These are phyloP conservation scores for Drosophila villosipedis DNA, from an alignment of 2,888 invertebrate genomes.

Conservation along the genomic window DNA sequence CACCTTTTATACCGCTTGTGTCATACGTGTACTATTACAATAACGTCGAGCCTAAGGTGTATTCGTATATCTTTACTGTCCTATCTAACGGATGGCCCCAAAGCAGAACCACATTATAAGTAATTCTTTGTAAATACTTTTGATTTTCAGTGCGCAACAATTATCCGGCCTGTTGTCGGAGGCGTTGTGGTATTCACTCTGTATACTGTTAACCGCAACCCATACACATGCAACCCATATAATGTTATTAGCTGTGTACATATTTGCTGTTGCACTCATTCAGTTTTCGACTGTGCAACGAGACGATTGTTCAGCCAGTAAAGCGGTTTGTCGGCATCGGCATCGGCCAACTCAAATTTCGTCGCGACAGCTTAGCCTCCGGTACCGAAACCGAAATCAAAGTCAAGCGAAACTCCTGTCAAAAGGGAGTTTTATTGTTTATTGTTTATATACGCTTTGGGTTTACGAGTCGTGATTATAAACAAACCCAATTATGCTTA, in stretches of 20 bases:
- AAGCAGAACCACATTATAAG: background rate
- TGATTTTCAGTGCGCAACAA: conserved; percentile 45
- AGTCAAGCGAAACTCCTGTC: conserved; percentile 20
- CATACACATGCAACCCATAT: background rate
- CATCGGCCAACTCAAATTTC: conserved; percentile 47
- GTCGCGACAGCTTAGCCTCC: conserved; percentile 50
- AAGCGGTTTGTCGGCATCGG: conserved; percentile 1
- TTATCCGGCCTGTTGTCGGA: conserved; percentile 30
- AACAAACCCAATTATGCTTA: conserved; percentile 50
- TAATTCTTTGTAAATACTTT: conserved; percentile 21
- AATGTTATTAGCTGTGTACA: conserved; percentile 33
- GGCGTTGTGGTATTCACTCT: conserved; percentile 16
- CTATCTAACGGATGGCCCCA: conserved; percentile 48
- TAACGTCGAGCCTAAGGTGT: background rate
- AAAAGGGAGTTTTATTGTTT: conserved; percentile 19
- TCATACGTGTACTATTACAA: conserved; percentile 25
- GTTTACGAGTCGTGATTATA: conserved; percentile 24
- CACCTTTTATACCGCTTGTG: conserved; percentile 15
- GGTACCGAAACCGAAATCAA: conserved; percentile 10
- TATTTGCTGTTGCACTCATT: conserved; percentile 67
- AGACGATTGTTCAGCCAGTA: conserved; percentile 28
- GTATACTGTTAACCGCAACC: background rate
- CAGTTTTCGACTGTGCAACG: conserved; percentile 65
- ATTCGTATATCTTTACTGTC: conserved; percentile 31
- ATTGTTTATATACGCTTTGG: conserved; percentile 24